These are phyloP conservation scores for Ciona savignyi DNA, from an alignment of 23 tunicate genomes.

Conservation along the genomic window DNA sequence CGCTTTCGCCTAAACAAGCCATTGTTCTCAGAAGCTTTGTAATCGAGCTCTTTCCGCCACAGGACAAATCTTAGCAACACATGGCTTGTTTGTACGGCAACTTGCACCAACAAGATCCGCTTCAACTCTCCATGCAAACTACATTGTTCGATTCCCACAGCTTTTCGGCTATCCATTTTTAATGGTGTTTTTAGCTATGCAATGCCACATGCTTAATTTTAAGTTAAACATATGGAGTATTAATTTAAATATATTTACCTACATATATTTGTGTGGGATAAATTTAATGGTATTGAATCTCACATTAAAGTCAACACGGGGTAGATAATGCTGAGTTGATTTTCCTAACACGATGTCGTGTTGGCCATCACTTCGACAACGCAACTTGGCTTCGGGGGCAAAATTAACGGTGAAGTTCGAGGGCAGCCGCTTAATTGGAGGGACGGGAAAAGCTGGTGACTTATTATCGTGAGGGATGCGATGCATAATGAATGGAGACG, in stretches of 20 bases:
- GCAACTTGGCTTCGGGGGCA: neutral
- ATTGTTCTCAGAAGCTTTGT: neutral
- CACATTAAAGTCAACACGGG: too few species aligned
- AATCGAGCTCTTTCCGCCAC: neutral
- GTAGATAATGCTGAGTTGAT: too few species aligned
- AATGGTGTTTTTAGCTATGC: too few species aligned
- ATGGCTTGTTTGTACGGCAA: neutral
- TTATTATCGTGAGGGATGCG: neutral
- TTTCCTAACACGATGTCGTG: too few species aligned
- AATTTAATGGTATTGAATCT: too few species aligned
- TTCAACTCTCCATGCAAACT: too few species aligned
- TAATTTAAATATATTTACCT: too few species aligned
- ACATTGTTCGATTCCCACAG: too few species aligned
- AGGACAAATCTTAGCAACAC: neutral
- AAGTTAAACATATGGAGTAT: too few species aligned
- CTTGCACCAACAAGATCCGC: neutral
- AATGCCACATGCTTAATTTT: too few species aligned
- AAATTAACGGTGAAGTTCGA: neutral
- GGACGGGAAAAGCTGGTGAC: conserved; percentile 2
- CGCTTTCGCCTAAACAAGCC: neutral
- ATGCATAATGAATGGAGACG: conserved; percentile 22
- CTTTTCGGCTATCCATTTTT: too few species aligned
- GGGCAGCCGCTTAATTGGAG: neutral
- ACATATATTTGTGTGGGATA: too few species aligned
- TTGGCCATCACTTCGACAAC: neutral